phyloP scores from a whole-genome alignment of 2,113 vertebrate species.

The Struthio camelus region DNA sequence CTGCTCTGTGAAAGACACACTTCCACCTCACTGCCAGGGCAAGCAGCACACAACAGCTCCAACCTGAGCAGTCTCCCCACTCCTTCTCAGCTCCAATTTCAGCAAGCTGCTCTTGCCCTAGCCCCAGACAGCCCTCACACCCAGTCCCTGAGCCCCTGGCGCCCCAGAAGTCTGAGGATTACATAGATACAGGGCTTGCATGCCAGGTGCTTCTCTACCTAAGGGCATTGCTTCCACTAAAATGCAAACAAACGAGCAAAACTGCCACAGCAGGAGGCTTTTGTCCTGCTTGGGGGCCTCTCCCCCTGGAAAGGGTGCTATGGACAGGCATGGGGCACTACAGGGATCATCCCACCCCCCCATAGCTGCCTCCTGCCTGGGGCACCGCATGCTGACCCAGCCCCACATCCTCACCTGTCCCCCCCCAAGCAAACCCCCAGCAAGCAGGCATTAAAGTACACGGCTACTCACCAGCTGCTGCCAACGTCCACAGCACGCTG shows the following conservation, averaged over 20 bases:
- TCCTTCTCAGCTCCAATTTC: too few species aligned
- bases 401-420: not conserved
- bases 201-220: fast-evolving
- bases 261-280: not conserved
- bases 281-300: not conserved
- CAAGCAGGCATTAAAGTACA: not conserved
- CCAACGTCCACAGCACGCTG: not conserved
- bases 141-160: too few species aligned
- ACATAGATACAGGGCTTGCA: not conserved
- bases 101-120: not conserved
- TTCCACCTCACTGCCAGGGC: not conserved
- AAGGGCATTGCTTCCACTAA: fast-evolving
- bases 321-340: fast-evolving
- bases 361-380: fast-evolving
- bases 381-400: fast-evolving
- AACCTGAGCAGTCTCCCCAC: fast-evolving
- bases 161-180: fast-evolving
- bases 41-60: fast-evolving
- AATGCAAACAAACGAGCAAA: fast-evolving
- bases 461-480: not conserved
- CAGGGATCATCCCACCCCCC: fast-evolving
- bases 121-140: not conserved
- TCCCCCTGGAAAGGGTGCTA: not conserved
- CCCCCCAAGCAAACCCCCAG: not conserved
- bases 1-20: not conserved